Percentiles rank a stretch among this genome's conserved stretches.
These are phyloP conservation scores for Planococcus citri DNA, from an alignment of 1,140 invertebrate species.

Conservation along the genomic window DNA sequence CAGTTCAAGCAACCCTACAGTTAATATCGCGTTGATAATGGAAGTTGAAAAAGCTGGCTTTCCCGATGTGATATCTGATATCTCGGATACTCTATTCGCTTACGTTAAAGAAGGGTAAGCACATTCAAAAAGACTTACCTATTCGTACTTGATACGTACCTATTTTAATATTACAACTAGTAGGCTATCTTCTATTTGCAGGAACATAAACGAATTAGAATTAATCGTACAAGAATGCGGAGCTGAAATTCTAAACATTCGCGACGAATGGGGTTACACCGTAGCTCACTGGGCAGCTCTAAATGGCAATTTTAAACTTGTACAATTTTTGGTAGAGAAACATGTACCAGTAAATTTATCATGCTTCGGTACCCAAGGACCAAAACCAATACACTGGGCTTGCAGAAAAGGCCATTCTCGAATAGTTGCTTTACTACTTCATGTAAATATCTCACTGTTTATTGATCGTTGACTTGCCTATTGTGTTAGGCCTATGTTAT, in stretches of 20 bases:
- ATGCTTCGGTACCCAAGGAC: constrained; percentile 74
- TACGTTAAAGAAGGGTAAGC: not conserved
- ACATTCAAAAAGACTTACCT: not conserved
- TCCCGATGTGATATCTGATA: not conserved
- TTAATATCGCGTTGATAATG: too few relatives aligned
- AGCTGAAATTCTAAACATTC: constrained; percentile 51
- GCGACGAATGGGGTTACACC: constrained; percentile 83
- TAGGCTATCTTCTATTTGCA: constrained; percentile 27
- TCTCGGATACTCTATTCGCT: not conserved
- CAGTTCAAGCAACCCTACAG: too few relatives aligned
- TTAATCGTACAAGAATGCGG: constrained; percentile 61
- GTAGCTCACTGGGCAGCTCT: constrained; percentile 83
- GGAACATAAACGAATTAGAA: constrained; percentile 61
- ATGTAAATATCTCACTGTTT: constrained; percentile 37
- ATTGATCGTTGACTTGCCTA: not conserved
- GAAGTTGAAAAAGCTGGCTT: too few relatives aligned
- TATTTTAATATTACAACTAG: too few relatives aligned
- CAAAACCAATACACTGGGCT: constrained; percentile 83
- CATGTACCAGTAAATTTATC: constrained; percentile 70
- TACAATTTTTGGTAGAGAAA: constrained; percentile 69
- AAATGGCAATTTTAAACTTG: constrained; percentile 69
- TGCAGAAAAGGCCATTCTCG: constrained; percentile 73
- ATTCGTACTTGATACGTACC: not conserved
- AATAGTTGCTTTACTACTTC: constrained; percentile 66
- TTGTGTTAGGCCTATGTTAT: not conserved